Evolutionary conservation across 1,140 invertebrate species (phyloP).

Genomic region (Colletes gigas): DNA sequence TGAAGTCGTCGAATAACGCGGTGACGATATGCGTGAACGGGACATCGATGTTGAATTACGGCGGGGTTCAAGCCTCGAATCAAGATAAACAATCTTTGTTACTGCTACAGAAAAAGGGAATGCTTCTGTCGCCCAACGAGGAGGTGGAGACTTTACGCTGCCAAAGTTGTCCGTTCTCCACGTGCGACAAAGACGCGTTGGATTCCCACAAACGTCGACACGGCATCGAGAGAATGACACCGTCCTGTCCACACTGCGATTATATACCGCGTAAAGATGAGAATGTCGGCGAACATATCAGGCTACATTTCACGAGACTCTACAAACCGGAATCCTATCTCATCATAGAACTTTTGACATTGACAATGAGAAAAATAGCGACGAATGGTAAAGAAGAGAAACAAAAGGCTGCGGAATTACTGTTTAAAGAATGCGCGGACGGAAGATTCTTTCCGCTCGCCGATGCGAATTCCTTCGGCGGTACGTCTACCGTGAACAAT

Average conservation of each 20-base stretch:
- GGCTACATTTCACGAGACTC: slow-evolving; percentile 88
- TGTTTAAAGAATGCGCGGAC: slow-evolving; percentile 77
- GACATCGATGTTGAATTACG: background rate
- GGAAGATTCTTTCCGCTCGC: slow-evolving; percentile 72
- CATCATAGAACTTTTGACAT: slow-evolving; percentile 81
- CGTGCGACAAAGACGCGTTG: slow-evolving; percentile 86
- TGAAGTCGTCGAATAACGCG: slow-evolving; percentile 71
- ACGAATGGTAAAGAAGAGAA: slow-evolving; percentile 68
- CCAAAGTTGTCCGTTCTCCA: slow-evolving; percentile 89
- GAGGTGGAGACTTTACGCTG: slow-evolving; percentile 82
- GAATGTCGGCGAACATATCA: slow-evolving; percentile 90
- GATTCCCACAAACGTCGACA: slow-evolving; percentile 90
- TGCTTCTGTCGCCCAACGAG: slow-evolving; percentile 72
- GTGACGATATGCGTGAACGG: background rate
- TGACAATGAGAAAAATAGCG: slow-evolving; percentile 77
- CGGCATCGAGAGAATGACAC: slow-evolving; percentile 83
- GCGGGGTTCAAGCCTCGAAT: slow-evolving; percentile 56
- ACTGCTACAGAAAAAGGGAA: slow-evolving; percentile 80
- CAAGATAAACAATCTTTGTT: slow-evolving; percentile 78
- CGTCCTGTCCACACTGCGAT: slow-evolving; percentile 90
- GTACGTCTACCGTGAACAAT: slow-evolving; percentile 67
- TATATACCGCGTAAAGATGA: slow-evolving; percentile 90
- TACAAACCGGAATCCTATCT: slow-evolving; percentile 84
- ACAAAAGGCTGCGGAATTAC: slow-evolving; percentile 65
- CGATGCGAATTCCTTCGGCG: slow-evolving; percentile 50